These are phyloP conservation scores for Trinectes maculatus DNA, from an alignment of 2,113 vertebrate genomes.

Conservation along the genomic window DNA sequence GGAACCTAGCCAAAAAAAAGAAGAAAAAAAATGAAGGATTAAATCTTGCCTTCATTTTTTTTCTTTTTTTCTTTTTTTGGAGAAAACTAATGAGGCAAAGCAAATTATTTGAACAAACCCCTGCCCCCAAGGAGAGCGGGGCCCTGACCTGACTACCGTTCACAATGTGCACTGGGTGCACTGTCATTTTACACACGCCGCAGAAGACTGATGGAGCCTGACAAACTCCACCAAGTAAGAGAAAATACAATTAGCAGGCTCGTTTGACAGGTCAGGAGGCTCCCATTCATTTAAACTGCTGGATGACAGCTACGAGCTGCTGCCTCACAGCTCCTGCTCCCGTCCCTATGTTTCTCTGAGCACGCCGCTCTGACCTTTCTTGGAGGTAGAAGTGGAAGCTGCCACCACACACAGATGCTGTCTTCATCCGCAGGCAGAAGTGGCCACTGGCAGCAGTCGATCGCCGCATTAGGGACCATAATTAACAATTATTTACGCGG, in stretches of 20 bases:
- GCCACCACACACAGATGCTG: conserved; percentile 51
- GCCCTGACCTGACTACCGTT: conserved; percentile 65
- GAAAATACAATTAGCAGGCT: conserved; percentile 84
- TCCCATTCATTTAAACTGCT: conserved; percentile 79
- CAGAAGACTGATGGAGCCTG: conserved; percentile 81
- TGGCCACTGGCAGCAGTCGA: conserved; percentile 40
- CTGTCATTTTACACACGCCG: conserved; percentile 80
- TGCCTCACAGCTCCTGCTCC: conserved; percentile 32
- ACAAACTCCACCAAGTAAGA: conserved; percentile 79
- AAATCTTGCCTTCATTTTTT: conserved; percentile 39
- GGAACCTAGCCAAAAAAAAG: conserved; percentile 63
- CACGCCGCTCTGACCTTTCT: conserved; percentile 65
- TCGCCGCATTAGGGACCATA: conserved; percentile 69
- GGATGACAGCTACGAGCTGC: conserved; percentile 71
- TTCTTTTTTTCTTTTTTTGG: conserved; percentile 14
- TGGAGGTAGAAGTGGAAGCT: conserved; percentile 56
- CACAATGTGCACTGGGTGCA: conserved; percentile 74
- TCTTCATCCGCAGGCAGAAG: conserved; percentile 63
- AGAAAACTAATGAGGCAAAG: conserved; percentile 75
- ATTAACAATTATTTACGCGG: conserved; percentile 80
- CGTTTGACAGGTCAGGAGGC: conserved; percentile 77
- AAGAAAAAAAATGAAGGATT: conserved; percentile 54
- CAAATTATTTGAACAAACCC: conserved; percentile 75
- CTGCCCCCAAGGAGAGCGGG: conserved; percentile 56
- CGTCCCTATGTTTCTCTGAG: conserved; percentile 27